Conservation (phyloP, 2,888 invertebrate species). For the Amaurobius ferox region DNA sequence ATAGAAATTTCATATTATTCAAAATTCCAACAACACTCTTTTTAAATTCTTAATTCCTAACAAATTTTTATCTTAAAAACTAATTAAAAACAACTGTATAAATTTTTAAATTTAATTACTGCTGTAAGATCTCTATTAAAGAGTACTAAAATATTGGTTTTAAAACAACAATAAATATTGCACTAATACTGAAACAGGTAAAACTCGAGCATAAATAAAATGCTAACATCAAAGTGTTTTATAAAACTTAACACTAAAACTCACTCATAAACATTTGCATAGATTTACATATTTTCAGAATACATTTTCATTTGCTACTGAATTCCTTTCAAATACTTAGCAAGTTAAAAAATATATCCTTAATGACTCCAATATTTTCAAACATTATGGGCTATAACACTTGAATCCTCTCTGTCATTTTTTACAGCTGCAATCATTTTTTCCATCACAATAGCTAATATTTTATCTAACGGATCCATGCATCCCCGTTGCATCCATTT, state of each 20-base stretch:
- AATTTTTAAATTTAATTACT: too few relatives aligned
- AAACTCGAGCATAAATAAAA: neutral
- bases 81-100: too few relatives aligned
- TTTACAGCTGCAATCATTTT: conserved; percentile 74
- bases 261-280: neutral
- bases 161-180: neutral
- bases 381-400: neutral
- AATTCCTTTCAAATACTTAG: neutral
- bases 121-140: too few relatives aligned
- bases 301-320: neutral
- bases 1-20: too few relatives aligned
- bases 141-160: neutral
- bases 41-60: too few relatives aligned
- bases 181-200: neutral
- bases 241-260: neutral
- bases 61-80: too few relatives aligned
- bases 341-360: neutral
- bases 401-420: conserved; percentile 68
- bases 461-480: conserved; percentile 97
- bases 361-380: neutral
- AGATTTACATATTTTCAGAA: neutral
- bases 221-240: neutral
- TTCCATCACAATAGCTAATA: conserved; percentile 84
- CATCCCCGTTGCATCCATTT: conserved; percentile 99
- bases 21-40: too few relatives aligned